Evolutionary conservation across 2,888 invertebrate species (phyloP), one percentile per base, ranked within the genome.

Genomic region (Metallyticus violacea): DNA sequence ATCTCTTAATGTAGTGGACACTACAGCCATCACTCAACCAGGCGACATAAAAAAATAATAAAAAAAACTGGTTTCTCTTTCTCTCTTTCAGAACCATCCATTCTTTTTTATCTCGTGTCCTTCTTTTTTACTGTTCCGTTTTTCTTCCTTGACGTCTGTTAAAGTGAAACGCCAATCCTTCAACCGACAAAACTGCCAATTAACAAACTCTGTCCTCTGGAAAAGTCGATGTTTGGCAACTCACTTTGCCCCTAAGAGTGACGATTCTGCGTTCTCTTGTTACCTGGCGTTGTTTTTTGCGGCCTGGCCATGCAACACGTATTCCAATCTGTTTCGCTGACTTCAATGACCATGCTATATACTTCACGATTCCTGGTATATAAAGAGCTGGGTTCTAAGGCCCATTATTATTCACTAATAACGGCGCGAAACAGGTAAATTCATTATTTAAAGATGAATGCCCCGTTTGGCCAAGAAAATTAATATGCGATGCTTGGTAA

Each of bases 11-110:
- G 85, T 81, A 81, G 83, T 81, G 85, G 84, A 62, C 78, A 79
- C 82, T 82, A 85, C 85, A 82, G 85, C 81, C 87, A 87, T 87
- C 87, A 87, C 79, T 87, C 87, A 87, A 62, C 7, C 62, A 78
- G 80, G 86, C 76, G 40, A 29, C 78, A 79, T 77, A 26, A 76
- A 76, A 77, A 62, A 85, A 84, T 77, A 85, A 28, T 26, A 85
- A 27, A 86, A 26, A 84, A 86, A 85, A 81, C 27, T 81, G 81
- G 81, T 81, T 81, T 25, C 62, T 62, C 15, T 40, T 26, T 83
- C 25, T 83, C 22, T 30, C n/a, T 62, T 62, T 62, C 40, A 15
- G 40, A 62, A 22, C 15, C 40, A 62, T 62, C 40, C 40, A 62
- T 62, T 62, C 40, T 22, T 62, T 62, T 62, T 62, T 62, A 62